Evolutionary conservation across 1,140 invertebrate species (phyloP), one percentile per base, ranked within the genome.

Genomic region (Drosophila teissieri): DNA sequence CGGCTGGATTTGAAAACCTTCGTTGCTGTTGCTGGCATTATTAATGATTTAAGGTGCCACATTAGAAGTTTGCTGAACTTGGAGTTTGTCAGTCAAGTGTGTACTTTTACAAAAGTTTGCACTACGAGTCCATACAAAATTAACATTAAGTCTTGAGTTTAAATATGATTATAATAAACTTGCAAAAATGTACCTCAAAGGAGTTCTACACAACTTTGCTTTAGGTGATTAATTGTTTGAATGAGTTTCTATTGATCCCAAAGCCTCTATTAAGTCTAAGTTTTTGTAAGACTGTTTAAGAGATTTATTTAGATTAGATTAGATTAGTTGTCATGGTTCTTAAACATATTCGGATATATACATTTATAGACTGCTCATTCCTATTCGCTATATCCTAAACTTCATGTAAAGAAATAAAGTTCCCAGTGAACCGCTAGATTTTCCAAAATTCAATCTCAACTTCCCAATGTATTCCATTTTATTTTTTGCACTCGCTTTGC

Each of bases 401-500:
- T 12, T 12, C 17, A 17, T n/a, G 11, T 5, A 2, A 5, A 12
- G 42, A 45, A 14, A 10, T 0, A 15, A 15, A 27, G 5, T 27
- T 48, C 45, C 14, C 15, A 24, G 24, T 27, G 14, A 6, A 48
- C 14, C 7, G 61, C 12, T 60, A 34, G 27, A 36, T 64, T 61
- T 45, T 7, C 3, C 14, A 14, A 51, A 45, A 31, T 27, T 15
- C 52, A 19, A 27, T 69, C 31, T 10, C 10, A 48, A 36, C 31
- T 63, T 27, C 14, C 46, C 55, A 53, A 48, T 64, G 11, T 58
- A 46, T 68, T 60, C 45, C 34, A 6, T 39, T 72, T 58, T 37
- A 15, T 37, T 11, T 44, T 44, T 61, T 60, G 51, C 34, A 48
- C 57, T 63, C 54, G 27, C 58, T 63, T 67, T 22, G 40, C 57